Base-by-base conservation (phyloP, 2,888 invertebrate species). In the Temnothorax ravouxi region DNA sequence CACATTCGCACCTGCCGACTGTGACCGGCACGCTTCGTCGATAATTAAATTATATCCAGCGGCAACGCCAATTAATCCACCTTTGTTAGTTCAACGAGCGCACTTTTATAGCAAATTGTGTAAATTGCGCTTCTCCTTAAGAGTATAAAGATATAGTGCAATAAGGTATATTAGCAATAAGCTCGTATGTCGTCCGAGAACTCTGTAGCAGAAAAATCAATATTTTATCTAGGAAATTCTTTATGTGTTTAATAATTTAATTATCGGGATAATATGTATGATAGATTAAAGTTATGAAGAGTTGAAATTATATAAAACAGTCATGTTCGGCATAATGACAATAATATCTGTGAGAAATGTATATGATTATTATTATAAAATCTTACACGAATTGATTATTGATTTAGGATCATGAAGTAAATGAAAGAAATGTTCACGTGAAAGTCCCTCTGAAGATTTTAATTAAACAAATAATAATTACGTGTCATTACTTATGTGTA, bases 1-100 rank as follows among this genome's bases (percentile, higher is more conserved):
- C 74, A 77, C 50, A 59, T 61, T 84, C 54, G 72, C 84, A 84
- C 74, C 84, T 84, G 84, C 59, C 41, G 25, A 13, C 50, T 64
- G 47, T 50, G 44, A 44, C 47, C 18, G 52, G 47, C 41, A 62
- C 29, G 62, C 41, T 25, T 56, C 56, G 52, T 64, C 21, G 47
- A 29, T 5, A 72, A 80, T 80, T 47, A 61, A 80, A 80, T 80
- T 72, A 61, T 29, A 34, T 18, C 21, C 29, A 52, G 47, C 67
- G 11, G 4, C 41, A 18, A 13, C 8, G 15, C 50, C 34, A 18
- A 44, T 25, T 25, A 25, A 25, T 8, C 18, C n/a, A 18, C 8
- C 4, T 41, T 21, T 50, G n/a, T 8, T 18, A 5, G n/a, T 29
- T 5, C 61, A 61, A 15, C 15, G 13, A 64, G 41, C 25, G 18